Evolutionary conservation across 2,888 invertebrate genomes (phyloP), one percentile per base, ranked within the genome.

Genomic region (Portevinia maculata): DNA sequence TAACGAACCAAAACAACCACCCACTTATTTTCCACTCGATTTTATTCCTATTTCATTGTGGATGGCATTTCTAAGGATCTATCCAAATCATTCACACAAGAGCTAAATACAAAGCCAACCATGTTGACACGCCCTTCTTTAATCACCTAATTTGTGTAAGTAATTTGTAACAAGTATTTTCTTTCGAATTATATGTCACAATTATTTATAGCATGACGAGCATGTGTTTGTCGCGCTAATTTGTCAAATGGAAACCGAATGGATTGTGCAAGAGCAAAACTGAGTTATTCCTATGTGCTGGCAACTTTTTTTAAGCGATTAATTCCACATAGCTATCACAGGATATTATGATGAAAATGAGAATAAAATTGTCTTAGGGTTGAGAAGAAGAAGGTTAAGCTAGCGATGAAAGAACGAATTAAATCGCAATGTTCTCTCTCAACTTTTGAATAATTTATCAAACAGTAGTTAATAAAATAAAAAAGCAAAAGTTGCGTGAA

Each of bases 61-160:
- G 32, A 32, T 1, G 6, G 13, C 13, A 15, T 7, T 39, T 39
- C 2, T 6, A 39, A 15, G 7, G 7, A 15, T 13, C 1, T 46
- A 24, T 24, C 11, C 15, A 15, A 57, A 24, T 28, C 6, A 41
- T 21, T 8, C 28, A 0, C 32, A 13, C 17, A 19, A n/a, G 34
- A 17, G 13, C 24, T 37, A 0, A 39, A 57, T 6, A 24, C 17
- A 21, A 34, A 34, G 3, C 13, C 17, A 48, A 7, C 19, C 28
- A 32, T 13, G 13, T 11, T 48, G 79, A 32, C 34, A 69, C 62
- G 41, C 57, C 69, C 28, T 60, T 30, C 8, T 39, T 59, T 74
- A 69, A 69, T 74, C 62, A 79, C 28, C 44, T 62, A 24, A 60
- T 57, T 37, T 74, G 67, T 60, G 41, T n/a, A n/a, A n/a, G n/a